Base-by-base conservation (phyloP, 2,113 vertebrate species). In the Brachypteracias leptosomus region DNA sequence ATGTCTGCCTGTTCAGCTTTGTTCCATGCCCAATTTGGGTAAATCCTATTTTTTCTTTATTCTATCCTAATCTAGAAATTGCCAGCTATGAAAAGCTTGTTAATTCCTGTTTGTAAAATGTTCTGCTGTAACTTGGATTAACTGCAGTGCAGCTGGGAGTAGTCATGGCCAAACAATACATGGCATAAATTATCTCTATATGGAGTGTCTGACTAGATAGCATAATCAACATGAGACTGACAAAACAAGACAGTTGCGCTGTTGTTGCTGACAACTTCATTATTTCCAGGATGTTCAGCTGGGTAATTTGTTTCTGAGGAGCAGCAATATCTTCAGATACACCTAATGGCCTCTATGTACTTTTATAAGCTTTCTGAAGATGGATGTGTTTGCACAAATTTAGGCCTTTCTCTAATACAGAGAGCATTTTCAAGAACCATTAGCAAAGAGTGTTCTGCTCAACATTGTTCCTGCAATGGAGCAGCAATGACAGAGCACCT, bases 21-120 rank as follows among this genome's bases (percentile, higher is more conserved):
- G 22, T 72, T 77, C 49, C 42, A 59, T 3, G 17, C 31, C 46
- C n/a, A 40, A 4, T 46, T 90, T 92, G 18, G 4, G 62, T 85
- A 88, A 84, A 87, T 78, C 85, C n/a, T 59, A 10, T 31, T 58
- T 78, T 63, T 83, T 13, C 40, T 73, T 83, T 83, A 47, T 86
- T 91, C 79, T 84, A 76, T 84, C 62, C 88, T 97, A 96, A 96
- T 96, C 88, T 90, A 92, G 90, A 97, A 96, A 97, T 96, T 94
- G 86, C 73, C 44, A 33, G 73, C 91, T 95, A 75, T 93, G 86
- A 95, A 94, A 94, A 93, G 88, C 66, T n/a, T 78, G 65, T 65
- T 95, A 95, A 94, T 92, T 96, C 81, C 90, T 95, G 90, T 96
- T 94, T 92, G 76, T 93, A 78, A 92, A 85, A 55, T 89, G 86